A percentile compares a stretch with the other conserved stretches of the same genome.
phyloP scores from a whole-genome alignment of 2,888 invertebrate species.

The Patella ulyssiponensis region DNA sequence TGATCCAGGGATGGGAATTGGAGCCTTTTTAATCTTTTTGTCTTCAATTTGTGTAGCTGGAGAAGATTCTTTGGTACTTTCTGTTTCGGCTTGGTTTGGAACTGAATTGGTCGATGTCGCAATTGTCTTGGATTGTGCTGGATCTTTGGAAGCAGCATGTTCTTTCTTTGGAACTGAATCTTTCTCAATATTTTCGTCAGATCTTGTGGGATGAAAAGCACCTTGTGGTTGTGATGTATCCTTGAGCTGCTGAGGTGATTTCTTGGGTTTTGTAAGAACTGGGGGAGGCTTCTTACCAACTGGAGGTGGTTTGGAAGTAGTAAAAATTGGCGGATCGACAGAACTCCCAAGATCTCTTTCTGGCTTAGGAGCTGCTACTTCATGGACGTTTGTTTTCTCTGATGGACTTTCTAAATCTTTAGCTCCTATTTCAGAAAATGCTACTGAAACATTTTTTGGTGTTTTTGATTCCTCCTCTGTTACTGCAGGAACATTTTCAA shows the following conservation, averaged over 20 bases:
- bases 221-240: background rate
- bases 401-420: background rate
- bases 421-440: background rate
- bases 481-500: background rate
- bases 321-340: background rate
- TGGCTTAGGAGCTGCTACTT: background rate
- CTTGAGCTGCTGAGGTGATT: background rate
- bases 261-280: constrained; percentile 5
- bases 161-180: background rate
- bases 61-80: too few relatives aligned
- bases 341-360: background rate
- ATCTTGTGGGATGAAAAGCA: too few relatives aligned
- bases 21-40: too few relatives aligned
- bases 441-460: background rate
- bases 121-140: too few relatives aligned
- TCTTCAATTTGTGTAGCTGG: too few relatives aligned
- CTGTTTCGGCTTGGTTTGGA: too few relatives aligned
- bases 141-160: too few relatives aligned
- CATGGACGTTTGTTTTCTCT: background rate
- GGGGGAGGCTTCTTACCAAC: constrained; percentile 15
- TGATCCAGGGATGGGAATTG: background rate
- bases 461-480: background rate
- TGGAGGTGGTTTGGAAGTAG: constrained; percentile 7
- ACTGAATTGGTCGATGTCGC: too few relatives aligned
- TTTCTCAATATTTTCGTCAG: background rate